Conservation (phyloP, 2,113 vertebrate species). For the Nibea coibor region DNA sequence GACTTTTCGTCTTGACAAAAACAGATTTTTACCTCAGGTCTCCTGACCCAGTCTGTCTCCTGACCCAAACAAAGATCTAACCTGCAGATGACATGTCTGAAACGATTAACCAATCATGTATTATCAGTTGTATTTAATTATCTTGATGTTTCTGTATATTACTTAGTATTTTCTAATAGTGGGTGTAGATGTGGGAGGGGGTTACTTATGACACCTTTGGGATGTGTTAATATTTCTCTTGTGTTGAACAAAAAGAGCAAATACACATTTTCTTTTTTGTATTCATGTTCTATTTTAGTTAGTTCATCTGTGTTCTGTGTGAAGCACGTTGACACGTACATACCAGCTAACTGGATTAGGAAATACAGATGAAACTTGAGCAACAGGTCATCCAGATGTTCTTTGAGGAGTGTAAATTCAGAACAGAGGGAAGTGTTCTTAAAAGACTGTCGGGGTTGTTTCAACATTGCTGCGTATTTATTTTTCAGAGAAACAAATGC, state of each 20-base stretch:
- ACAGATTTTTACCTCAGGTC: not conserved
- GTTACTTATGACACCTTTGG: too few relatives aligned
- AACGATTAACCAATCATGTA: not conserved
- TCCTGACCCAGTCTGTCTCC: not conserved
- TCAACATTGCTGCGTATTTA: not conserved
- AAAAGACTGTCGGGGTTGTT: not conserved
- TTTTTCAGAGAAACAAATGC: not conserved
- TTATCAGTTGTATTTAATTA: not conserved
- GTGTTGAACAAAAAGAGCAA: not conserved
- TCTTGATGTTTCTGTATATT: not conserved
- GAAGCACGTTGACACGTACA: too few relatives aligned
- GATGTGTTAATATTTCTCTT: not conserved
- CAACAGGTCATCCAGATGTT: not conserved
- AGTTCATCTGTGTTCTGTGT: too few relatives aligned
- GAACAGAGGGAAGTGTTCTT: not conserved
- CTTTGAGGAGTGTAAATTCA: not conserved
- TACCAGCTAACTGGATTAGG: not conserved
- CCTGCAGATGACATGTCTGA: not conserved
- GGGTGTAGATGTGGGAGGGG: too few relatives aligned
- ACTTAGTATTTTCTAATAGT: not conserved
- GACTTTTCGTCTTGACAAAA: not conserved
- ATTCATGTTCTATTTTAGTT: too few relatives aligned
- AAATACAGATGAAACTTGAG: not conserved
- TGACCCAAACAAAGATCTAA: not conserved
- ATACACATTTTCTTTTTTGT: not conserved